Evolutionary conservation across 2,888 invertebrate species (phyloP), one percentile per base, ranked within the genome.

Genomic region (Lasioglossum malachurum): DNA sequence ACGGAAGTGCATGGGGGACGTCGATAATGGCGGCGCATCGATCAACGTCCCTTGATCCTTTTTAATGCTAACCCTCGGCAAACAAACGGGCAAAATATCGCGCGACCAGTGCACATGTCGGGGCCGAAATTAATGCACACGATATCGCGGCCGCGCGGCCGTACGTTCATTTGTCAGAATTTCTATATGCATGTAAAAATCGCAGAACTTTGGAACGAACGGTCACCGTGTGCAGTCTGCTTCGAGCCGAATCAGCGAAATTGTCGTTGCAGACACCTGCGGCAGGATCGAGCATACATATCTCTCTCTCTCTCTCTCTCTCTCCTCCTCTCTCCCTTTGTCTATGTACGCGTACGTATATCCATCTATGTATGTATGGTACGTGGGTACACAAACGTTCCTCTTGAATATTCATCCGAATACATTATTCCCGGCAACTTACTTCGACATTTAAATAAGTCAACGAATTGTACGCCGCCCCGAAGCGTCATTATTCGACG

Each of bases 11-110:
- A 35, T 77, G 38, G 75, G 85, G 83, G 86, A 87, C 75, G 89
- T 88, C 83, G 85, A 89, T 90, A 89, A 90, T 90, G 85, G 88
- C 49, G 71, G 79, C 75, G 83, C 80, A 82, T 88, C 89, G 84
- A 89, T 89, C 89, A 87, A 83, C 74, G 85, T 76, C 82, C 78
- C 79, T 78, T 82, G 79, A 85, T 87, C 82, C 87, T 87, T 88
- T 87, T 85, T 85, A 82, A 85, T 75, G 80, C 71, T 79, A 82
- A 82, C 82, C 81, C 79, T 87, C 77, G 83, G 75, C 80, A 80
- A 82, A 41, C 79, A 83, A 74, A 84, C 75, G 74, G 74, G 71
- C 81, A 79, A 85, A 85, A 87, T 89, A 83, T 79, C 80, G 57
- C 76, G 35, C 85, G 81, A 46, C 75, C 64, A 53, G 67, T 35